phyloP scores from a whole-genome alignment of 1,140 invertebrate genomes.

The Elysia chlorotica region DNA sequence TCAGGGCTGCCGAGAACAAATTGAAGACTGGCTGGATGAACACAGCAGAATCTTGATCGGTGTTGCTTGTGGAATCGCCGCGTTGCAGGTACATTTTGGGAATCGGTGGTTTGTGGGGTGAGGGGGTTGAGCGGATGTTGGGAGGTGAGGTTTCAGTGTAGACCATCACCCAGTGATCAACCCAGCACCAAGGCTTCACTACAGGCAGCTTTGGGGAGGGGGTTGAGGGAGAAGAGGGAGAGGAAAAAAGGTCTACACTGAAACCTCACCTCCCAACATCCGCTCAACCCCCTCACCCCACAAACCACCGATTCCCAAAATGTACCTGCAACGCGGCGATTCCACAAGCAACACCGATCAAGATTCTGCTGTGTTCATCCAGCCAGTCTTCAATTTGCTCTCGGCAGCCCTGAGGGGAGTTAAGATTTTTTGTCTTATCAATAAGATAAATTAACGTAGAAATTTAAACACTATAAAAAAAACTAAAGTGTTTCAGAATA shows the following conservation, averaged over 20 bases:
- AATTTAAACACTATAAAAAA: no score
- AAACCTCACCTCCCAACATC: not conserved
- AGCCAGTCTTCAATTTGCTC: constrained; percentile 35
- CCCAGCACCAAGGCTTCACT: not conserved
- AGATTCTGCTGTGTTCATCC: constrained; percentile 34
- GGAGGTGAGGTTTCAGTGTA: not conserved
- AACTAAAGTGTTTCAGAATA: no score
- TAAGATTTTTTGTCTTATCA: no score
- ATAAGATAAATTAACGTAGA: no score
- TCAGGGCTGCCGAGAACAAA: constrained; percentile 39
- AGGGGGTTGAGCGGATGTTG: no score
- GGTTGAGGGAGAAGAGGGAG: not conserved
- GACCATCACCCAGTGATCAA: not conserved
- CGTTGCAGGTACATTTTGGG: constrained; percentile 48
- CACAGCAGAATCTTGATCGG: constrained; percentile 44
- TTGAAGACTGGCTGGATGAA: constrained; percentile 35
- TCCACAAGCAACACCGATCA: constrained; percentile 46
- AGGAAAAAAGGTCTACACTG: not conserved
- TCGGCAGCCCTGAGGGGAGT: constrained; percentile 40
- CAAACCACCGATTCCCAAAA: no score
- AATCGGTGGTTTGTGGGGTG: no score
- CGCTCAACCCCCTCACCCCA: no score
- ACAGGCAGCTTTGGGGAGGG: not conserved
- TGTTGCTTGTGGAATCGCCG: constrained; percentile 42
- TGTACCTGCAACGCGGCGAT: constrained; percentile 46